Evolutionary conservation across 2,888 invertebrate species (phyloP), one percentile per base, ranked within the genome.

Genomic region (Liopterus haemorrhoidalis): DNA sequence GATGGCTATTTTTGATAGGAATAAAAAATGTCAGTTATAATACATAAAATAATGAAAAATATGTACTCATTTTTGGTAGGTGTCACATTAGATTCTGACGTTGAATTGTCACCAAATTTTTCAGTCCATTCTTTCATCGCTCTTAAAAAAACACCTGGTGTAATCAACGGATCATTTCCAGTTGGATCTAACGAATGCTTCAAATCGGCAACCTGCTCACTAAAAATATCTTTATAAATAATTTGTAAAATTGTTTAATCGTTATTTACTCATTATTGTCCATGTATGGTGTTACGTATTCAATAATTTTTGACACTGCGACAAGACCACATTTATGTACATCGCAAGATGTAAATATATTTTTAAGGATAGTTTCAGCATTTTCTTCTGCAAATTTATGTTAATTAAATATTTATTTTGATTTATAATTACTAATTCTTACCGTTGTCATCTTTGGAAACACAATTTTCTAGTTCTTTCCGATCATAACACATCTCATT

Each of bases 311-410:
- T 2, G 58, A 59, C 11, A 57, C 59, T 32, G 38, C 39, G n/a
- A 60, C 63, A 3, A 31, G 40, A 49, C 58, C 55, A 16, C 49
- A 49, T 22, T 56, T 54, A 14, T 58, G 50, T 32, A 44, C 45
- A 50, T 63, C 62, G 52, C 63, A 63, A 4, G 57, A 49, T 30
- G 48, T 32, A 49, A 57, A 63, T 32, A 63, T 63, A 19, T 57
- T 49, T 45, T 56, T 55, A 44, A 59, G 49, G 22, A 59, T 53
- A 15, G 41, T 47, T 30, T 51, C 52, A 15, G n/a, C n/a, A n/a
- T n/a, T n/a, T n/a, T n/a, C n/a, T n/a, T n/a, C n/a, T n/a, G n/a
- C n/a, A n/a, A n/a, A n/a, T n/a, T n/a, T n/a, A n/a, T n/a, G n/a
- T n/a, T n/a, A n/a, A n/a, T n/a, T n/a, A n/a, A n/a, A n/a, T n/a